phyloP scores from a whole-genome alignment of 2,888 invertebrate species.

The Meteorus cinctellus region DNA sequence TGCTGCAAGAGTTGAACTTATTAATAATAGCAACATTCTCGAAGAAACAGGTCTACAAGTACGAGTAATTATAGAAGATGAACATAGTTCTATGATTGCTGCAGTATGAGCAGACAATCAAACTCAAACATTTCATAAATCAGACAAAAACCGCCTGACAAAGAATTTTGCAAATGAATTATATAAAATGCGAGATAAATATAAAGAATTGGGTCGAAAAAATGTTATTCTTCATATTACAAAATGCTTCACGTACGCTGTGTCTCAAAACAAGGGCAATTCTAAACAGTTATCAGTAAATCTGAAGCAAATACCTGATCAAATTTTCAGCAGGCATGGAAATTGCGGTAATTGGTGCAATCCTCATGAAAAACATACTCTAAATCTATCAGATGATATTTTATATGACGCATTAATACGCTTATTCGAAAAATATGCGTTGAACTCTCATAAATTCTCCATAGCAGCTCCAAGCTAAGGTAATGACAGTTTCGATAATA shows the following conservation, averaged over 20 bases:
- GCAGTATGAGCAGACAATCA: constrained; percentile 31
- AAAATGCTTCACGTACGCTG: constrained; percentile 32
- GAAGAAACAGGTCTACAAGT: constrained; percentile 36
- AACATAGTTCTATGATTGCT: constrained; percentile 39
- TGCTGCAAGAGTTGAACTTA: constrained; percentile 32
- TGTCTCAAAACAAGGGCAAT: constrained; percentile 21
- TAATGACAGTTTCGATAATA: constrained; percentile 24
- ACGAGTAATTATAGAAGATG: constrained; percentile 40
- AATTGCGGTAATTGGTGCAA: constrained; percentile 16
- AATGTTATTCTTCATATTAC: constrained; percentile 11
- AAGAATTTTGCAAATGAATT: constrained; percentile 18
- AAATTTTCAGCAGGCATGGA: constrained; percentile 1
- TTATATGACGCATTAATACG: constrained; percentile 6
- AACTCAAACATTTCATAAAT: constrained; percentile 12
- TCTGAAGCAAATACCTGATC: constrained; percentile 35
- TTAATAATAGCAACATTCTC: constrained; percentile 32
- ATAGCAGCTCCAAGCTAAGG: constrained; percentile 21
- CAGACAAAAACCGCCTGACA: constrained; percentile 12
- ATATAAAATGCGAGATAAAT: constrained; percentile 12
- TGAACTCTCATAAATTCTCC: constrained; percentile 17
- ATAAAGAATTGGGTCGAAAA: constrained; percentile 17
- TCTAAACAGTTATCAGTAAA: constrained; percentile 20
- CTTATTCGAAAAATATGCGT: constrained; percentile 22
- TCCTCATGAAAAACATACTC: background rate
- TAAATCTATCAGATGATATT: background rate